Percentiles rank a stretch among this genome's conserved stretches.
These are phyloP conservation scores for Uloborus diversus DNA, from an alignment of 1,140 invertebrate species.

Conservation along the genomic window DNA sequence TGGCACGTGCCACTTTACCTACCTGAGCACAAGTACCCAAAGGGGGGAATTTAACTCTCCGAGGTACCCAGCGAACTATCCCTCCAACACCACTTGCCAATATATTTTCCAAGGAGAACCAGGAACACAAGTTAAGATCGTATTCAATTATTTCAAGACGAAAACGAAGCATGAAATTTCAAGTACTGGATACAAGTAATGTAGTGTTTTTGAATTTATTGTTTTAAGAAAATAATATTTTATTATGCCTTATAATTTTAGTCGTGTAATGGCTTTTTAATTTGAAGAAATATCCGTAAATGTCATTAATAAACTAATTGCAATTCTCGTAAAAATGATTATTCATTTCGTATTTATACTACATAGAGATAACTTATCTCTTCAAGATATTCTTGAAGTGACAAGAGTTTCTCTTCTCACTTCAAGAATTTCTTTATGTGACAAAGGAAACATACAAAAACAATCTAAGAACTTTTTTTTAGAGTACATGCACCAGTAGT, in stretches of 20 bases:
- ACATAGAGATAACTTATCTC: too few relatives aligned
- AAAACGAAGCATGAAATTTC: conserved; percentile 74
- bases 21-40: conserved; percentile 84
- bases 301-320: too few relatives aligned
- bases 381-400: too few relatives aligned
- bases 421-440: too few relatives aligned
- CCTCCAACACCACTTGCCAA: conserved; percentile 89
- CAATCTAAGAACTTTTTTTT: too few relatives aligned
- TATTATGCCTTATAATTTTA: neutral
- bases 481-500: too few relatives aligned
- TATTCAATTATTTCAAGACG: conserved; percentile 84
- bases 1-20: conserved; percentile 88
- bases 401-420: too few relatives aligned
- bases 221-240: neutral
- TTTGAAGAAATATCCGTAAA: too few relatives aligned
- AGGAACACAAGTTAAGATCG: conserved; percentile 89
- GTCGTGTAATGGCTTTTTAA: too few relatives aligned
- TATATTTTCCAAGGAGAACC: conserved; percentile 84
- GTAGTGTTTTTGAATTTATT: neutral
- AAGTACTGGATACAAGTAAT: conserved; percentile 54
- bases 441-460: too few relatives aligned
- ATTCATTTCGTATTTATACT: too few relatives aligned
- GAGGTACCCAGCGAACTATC: conserved; percentile 94
- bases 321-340: too few relatives aligned
- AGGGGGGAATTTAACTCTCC: conserved; percentile 94